Evolutionary conservation across 2,797 vertebrate genomes (phyloP).

Genomic region (Eurystomus glaucurus): DNA sequence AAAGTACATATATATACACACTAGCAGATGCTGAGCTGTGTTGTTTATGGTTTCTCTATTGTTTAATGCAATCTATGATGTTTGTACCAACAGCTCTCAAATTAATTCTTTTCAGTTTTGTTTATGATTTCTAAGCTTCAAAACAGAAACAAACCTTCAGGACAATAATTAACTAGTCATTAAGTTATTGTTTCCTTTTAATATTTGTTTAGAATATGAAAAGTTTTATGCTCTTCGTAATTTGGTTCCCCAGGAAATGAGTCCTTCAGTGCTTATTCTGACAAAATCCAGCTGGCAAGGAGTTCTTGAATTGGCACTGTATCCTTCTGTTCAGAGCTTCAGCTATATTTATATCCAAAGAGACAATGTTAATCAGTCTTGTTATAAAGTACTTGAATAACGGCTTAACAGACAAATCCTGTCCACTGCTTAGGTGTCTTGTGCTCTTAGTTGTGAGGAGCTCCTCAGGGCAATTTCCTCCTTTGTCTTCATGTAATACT

Average conservation of each 20-base stretch:
- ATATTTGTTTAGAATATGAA: conserved; percentile 16
- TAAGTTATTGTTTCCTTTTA: conserved; percentile 1
- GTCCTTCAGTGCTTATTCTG: neutral
- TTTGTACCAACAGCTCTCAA: neutral
- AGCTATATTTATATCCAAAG: neutral
- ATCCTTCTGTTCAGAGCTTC: neutral
- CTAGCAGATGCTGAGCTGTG: neutral
- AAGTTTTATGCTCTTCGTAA: neutral
- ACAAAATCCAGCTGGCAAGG: neutral
- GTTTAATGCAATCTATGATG: neutral
- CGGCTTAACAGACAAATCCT: neutral
- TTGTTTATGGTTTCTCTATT: neutral
- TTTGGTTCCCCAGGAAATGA: conserved; percentile 12
- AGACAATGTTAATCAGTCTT: neutral
- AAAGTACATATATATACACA: neutral
- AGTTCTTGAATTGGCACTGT: neutral
- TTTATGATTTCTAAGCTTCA: neutral
- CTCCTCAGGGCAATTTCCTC: neutral
- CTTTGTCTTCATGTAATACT: neutral
- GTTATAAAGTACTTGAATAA: neutral
- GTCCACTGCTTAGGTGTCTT: neutral
- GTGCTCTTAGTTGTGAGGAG: neutral
- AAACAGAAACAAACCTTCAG: neutral
- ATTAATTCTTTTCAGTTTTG: neutral
- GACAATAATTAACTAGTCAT: conserved; percentile 8